Percentiles rank a stretch among this genome's conserved stretches.
phyloP scores from a whole-genome alignment of 2,113 vertebrate species.

The Isichthys henryi region DNA sequence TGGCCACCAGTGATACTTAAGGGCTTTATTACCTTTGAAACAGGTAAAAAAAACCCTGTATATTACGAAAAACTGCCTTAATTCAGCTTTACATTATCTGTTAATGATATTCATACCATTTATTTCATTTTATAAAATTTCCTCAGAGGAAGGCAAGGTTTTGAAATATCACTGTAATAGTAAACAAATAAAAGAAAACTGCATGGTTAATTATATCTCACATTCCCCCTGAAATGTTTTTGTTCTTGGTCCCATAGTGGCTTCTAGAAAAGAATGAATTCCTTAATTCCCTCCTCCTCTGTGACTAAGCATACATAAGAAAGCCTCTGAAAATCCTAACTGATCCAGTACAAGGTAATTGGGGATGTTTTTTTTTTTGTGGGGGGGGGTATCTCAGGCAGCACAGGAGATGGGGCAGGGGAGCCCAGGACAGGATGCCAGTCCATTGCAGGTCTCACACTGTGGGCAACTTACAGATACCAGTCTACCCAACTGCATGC shows the following conservation, averaged over 20 bases:
- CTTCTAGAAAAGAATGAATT: background rate
- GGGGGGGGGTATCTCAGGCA: background rate
- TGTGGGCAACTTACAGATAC: background rate
- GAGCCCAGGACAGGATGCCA: background rate
- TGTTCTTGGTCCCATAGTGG: background rate
- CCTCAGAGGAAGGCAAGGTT: background rate
- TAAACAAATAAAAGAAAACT: background rate
- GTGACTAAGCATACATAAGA: background rate
- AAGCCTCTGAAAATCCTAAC: background rate
- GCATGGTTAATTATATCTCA: background rate
- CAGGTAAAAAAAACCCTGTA: background rate
- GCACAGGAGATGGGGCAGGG: background rate
- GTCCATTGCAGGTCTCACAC: background rate
- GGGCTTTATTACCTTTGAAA: background rate
- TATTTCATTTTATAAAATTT: background rate
- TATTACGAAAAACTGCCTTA: background rate
- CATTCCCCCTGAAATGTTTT: background rate
- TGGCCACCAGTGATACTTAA: background rate
- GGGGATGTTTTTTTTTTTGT: background rate
- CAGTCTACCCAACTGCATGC: background rate
- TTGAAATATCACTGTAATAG: background rate
- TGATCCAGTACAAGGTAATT: background rate
- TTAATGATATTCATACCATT: background rate
- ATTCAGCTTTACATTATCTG: background rate
- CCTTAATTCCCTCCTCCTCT: background rate